A percentile compares a stretch with the other conserved stretches of the same genome.
Evolutionary conservation across 1,140 invertebrate species (phyloP).

Genomic region (Tetramorium simillimum): DNA sequence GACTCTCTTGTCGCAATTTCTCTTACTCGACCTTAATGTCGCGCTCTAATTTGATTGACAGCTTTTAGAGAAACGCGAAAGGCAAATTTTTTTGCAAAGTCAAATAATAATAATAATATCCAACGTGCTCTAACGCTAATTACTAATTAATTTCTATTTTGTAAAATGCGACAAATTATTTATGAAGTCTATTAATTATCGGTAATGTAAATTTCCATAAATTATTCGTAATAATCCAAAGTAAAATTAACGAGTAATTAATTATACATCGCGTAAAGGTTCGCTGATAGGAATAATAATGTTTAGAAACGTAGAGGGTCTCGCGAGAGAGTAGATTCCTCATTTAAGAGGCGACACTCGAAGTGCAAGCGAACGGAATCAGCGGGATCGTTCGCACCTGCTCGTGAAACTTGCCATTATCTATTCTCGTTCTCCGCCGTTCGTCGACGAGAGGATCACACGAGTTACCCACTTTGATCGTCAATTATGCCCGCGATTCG

Average conservation of each 20-base stretch:
- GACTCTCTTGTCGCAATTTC: constrained; percentile 31
- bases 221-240: constrained; percentile 15
- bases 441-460: background rate
- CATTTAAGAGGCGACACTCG: background rate
- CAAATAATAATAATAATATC: background rate
- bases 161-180: background rate
- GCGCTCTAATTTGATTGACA: constrained; percentile 37
- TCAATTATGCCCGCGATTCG: constrained; percentile 29
- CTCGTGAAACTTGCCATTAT: background rate
- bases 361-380: background rate
- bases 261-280: background rate
- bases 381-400: constrained; percentile 12
- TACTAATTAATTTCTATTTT: background rate
- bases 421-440: background rate
- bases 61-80: constrained; percentile 8
- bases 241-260: constrained; percentile 13
- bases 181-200: background rate
- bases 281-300: background rate
- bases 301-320: background rate
- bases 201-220: background rate
- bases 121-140: background rate
- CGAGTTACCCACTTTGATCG: constrained; percentile 19
- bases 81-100: background rate
- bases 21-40: constrained; percentile 17
- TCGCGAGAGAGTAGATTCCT: constrained; percentile 6